Evolutionary conservation across 2,888 invertebrate species (phyloP).

Genomic region (Cyrtodaria siliqua): DNA sequence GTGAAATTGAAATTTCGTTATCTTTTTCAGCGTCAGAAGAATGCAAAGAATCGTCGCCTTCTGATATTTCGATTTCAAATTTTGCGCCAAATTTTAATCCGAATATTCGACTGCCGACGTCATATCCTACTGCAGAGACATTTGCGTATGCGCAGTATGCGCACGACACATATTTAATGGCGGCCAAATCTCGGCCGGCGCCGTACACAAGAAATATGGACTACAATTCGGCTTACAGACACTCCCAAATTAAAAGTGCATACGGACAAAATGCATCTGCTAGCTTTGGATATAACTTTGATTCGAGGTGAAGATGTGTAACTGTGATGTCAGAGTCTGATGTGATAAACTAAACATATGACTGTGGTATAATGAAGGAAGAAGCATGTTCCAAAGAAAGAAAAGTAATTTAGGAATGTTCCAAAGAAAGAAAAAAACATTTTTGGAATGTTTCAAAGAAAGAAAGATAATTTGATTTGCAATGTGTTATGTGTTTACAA

Average conservation of each 20-base stretch:
- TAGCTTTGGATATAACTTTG: conserved; percentile 60
- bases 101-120: conserved; percentile 65
- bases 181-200: conserved; percentile 75
- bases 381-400: too few relatives aligned
- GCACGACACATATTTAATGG: conserved; percentile 78
- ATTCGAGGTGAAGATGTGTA: conserved; percentile 48
- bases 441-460: too few relatives aligned
- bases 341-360: too few relatives aligned
- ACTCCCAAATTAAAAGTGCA: conserved; percentile 79
- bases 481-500: too few relatives aligned
- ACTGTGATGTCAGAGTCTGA: too few relatives aligned
- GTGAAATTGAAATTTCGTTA: too few relatives aligned
- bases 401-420: too few relatives aligned
- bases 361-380: too few relatives aligned
- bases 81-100: conserved; percentile 64
- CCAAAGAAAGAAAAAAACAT: too few relatives aligned
- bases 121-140: conserved; percentile 72
- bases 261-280: conserved; percentile 68
- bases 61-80: conserved; percentile 55
- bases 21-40: conserved; percentile 55
- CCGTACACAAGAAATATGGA: conserved; percentile 82
- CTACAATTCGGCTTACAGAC: conserved; percentile 78
- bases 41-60: conserved; percentile 43
- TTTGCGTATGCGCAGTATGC: conserved; percentile 77
- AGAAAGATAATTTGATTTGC: too few relatives aligned